Percentiles rank a stretch among this genome's conserved stretches.
These are phyloP conservation scores for Agrochola litura DNA, from an alignment of 2,888 invertebrate species.

Conservation along the genomic window DNA sequence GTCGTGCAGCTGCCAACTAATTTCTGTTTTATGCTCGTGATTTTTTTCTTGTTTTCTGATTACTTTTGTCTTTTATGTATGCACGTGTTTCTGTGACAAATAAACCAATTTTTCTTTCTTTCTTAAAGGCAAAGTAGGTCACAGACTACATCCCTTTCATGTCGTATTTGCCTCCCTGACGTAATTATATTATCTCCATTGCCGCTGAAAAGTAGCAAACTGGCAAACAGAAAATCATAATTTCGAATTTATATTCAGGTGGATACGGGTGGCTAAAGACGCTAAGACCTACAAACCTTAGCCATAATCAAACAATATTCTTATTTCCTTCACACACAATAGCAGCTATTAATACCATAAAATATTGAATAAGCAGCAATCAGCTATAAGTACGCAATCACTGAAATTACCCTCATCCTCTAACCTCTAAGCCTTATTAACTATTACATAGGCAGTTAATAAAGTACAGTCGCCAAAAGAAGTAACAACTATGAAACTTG, in stretches of 20 bases:
- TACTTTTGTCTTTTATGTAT: no score
- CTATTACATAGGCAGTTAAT: conserved; percentile 57
- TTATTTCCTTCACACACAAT: conserved; percentile 51
- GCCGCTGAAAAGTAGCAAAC: not conserved
- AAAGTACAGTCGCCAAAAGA: conserved; percentile 33
- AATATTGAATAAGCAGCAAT: conserved; percentile 62
- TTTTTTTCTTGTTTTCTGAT: no score
- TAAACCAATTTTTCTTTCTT: no score
- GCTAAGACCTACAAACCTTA: conserved; percentile 20
- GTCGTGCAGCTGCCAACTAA: no score
- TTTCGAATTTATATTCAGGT: not conserved
- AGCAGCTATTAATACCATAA: conserved; percentile 47
- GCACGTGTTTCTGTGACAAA: no score
- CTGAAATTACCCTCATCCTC: conserved; percentile 69
- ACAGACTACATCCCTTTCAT: no score
- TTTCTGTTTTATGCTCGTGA: no score
- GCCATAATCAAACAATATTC: conserved; percentile 36
- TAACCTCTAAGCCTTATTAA: conserved; percentile 60
- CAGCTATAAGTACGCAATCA: conserved; percentile 60
- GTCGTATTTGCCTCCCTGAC: not conserved
- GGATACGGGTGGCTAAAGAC: not conserved
- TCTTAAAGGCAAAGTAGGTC: not conserved
- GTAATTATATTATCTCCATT: no score
- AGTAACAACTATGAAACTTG: not conserved
- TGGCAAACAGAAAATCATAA: not conserved